Percentiles rank a stretch among this genome's conserved stretches.
Evolutionary conservation across 2,797 vertebrate species (phyloP).

Genomic region (Sebastes minor): DNA sequence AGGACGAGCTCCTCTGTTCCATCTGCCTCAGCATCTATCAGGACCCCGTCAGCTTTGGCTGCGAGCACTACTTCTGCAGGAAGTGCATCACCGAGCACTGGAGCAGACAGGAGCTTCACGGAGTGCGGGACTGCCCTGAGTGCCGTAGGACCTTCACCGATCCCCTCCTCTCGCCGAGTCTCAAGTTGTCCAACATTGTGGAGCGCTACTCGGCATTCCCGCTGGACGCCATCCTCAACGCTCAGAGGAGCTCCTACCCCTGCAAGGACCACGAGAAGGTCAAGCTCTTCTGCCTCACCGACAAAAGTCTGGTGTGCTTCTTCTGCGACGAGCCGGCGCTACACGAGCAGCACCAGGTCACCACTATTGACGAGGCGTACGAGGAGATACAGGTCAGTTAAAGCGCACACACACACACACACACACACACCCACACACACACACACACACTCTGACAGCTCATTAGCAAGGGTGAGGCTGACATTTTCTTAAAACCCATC

Average conservation of each 20-base stretch:
- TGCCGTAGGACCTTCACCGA: constrained; percentile 93
- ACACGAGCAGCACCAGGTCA: constrained; percentile 98
- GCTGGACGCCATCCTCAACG: constrained; percentile 93
- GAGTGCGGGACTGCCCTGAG: constrained; percentile 93
- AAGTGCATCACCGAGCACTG: constrained; percentile 98
- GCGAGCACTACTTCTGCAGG: constrained; percentile 98
- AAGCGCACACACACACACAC: neutral
- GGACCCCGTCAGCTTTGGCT: constrained; percentile 96
- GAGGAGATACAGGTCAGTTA: constrained; percentile 94
- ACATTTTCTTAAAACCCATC: constrained; percentile 44
- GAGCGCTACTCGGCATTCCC: constrained; percentile 97
- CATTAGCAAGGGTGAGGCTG: constrained; percentile 33
- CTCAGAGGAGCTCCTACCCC: constrained; percentile 90
- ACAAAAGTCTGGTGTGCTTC: constrained; percentile 96
- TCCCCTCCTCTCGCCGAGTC: constrained; percentile 93
- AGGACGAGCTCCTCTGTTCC: constrained; percentile 98
- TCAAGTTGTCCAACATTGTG: constrained; percentile 98
- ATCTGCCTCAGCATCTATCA: constrained; percentile 99
- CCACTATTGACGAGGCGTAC: constrained; percentile 94
- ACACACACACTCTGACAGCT: constrained; percentile 15
- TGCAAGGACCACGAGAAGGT: constrained; percentile 98
- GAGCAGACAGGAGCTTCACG: constrained; percentile 93
- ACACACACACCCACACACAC: too few relatives aligned
- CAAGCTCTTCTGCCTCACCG: constrained; percentile 97
- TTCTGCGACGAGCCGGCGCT: constrained; percentile 96